Percentiles rank a stretch among this genome's conserved stretches.
Conservation (phyloP, 2,113 vertebrate genomes). For the Calyptommatus sinebrachiatus region DNA sequence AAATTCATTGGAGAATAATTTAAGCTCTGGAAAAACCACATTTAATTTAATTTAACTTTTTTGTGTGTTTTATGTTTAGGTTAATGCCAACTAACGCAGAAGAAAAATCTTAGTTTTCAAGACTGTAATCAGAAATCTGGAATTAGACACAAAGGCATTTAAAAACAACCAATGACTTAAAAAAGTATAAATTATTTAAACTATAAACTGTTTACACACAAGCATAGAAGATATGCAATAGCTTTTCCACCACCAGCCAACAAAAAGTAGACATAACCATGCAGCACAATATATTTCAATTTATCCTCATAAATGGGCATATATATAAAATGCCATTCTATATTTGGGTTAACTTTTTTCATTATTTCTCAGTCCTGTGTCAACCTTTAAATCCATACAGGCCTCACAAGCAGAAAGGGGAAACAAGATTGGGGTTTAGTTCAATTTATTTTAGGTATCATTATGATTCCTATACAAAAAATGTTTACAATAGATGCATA, state of each 20-base stretch:
- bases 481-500: background rate
- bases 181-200: conserved; percentile 46
- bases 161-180: conserved; percentile 27
- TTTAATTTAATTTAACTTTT: no score
- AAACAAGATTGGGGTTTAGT: background rate
- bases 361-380: background rate
- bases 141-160: conserved; percentile 28
- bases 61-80: no score
- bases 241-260: conserved; percentile 61
- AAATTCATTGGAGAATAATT: no score
- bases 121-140: conserved; percentile 40
- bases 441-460: background rate
- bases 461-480: background rate
- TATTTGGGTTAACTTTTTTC: background rate
- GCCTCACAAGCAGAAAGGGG: background rate
- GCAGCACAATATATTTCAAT: conserved; percentile 49
- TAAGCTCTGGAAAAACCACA: no score
- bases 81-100: background rate
- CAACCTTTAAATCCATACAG: background rate
- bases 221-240: conserved; percentile 36
- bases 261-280: conserved; percentile 58
- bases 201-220: conserved; percentile 38
- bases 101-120: conserved; percentile 20
- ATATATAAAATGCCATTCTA: background rate
- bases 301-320: background rate